Conservation (phyloP, 35 echinoderm and acorn worm genomes). For the Anneissia japonica region DNA sequence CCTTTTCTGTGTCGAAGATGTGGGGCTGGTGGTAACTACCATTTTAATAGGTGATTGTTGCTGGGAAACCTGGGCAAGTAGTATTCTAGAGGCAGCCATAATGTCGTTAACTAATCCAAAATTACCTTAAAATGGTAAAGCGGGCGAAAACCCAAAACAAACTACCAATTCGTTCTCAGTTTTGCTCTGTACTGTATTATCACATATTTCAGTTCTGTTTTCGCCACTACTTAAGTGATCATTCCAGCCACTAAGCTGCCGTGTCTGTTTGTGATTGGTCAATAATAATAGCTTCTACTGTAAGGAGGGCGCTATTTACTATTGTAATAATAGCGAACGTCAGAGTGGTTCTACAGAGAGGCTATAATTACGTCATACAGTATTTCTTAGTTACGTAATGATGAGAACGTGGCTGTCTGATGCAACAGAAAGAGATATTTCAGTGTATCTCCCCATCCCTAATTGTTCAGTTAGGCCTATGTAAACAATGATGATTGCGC, state of each 20-base stretch:
- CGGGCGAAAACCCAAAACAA: neutral
- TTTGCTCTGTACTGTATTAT: too few relatives aligned
- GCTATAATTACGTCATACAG: neutral
- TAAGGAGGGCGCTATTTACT: neutral
- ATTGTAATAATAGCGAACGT: neutral
- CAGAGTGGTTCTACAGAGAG: neutral
- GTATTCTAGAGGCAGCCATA: neutral
- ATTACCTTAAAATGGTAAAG: neutral
- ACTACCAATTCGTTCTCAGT: neutral
- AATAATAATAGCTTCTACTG: neutral
- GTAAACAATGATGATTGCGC: too few relatives aligned
- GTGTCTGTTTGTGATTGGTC: conserved; percentile 17
- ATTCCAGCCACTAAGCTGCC: neutral
- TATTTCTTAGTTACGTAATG: neutral
- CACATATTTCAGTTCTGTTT: neutral
- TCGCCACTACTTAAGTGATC: neutral
- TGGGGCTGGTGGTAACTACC: neutral
- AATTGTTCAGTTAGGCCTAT: too few relatives aligned
- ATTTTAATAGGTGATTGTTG: neutral
- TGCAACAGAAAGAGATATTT: neutral
- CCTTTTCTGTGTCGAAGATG: neutral
- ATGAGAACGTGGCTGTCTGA: neutral
- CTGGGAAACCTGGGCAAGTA: neutral
- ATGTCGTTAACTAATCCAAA: neutral
- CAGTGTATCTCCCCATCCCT: neutral